phyloP scores from a whole-genome alignment of 2,113 vertebrate species.

The Antigone vipio region DNA sequence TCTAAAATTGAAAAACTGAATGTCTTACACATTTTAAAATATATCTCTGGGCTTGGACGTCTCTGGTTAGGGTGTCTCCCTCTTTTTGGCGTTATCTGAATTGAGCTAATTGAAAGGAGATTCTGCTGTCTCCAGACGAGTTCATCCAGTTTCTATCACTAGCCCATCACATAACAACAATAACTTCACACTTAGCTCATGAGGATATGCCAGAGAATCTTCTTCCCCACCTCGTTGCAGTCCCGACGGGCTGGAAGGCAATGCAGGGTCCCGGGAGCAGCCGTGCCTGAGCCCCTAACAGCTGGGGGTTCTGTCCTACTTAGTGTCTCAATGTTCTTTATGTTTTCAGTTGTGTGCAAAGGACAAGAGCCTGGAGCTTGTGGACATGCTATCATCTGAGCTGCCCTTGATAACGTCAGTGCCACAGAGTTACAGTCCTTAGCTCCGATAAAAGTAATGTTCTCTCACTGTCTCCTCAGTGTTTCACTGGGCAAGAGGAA shows the following conservation, averaged over 20 bases:
- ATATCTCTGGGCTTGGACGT: neutral
- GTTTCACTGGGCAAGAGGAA: neutral
- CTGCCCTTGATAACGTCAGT: neutral
- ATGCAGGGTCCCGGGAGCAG: neutral
- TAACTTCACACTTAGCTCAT: slow-evolving; percentile 30
- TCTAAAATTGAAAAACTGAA: neutral
- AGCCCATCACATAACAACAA: neutral
- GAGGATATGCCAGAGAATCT: neutral
- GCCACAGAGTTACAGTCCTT: neutral
- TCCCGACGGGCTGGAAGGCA: neutral
- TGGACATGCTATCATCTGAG: neutral
- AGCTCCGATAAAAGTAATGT: neutral
- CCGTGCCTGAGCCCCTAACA: neutral
- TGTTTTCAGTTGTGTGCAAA: neutral
- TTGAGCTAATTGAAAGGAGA: neutral
- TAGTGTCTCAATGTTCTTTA: neutral
- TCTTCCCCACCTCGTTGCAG: neutral
- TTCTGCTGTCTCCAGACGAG: neutral
- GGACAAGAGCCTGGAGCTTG: neutral
- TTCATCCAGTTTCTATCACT: neutral
- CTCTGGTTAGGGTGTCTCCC: neutral
- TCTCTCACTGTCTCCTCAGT: neutral
- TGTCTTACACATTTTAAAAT: neutral
- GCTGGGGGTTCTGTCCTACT: neutral
- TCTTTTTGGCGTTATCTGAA: neutral